phyloP scores from a whole-genome alignment of 2,888 invertebrate species.

The Polyommatus iphigenia region DNA sequence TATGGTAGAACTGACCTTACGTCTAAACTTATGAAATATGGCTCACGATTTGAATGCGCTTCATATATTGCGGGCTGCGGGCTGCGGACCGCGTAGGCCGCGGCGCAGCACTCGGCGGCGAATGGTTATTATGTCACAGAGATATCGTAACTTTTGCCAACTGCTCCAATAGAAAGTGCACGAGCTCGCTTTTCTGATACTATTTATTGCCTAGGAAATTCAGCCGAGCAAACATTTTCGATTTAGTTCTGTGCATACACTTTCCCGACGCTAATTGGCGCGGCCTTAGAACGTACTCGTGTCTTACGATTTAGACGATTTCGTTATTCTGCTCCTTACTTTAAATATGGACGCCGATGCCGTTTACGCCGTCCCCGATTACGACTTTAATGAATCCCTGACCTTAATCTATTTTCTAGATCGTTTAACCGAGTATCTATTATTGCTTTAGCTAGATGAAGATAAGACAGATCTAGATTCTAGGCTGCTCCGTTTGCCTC shows the following conservation, averaged over 20 bases:
- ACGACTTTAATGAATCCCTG: slow-evolving; percentile 21
- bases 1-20: not conserved
- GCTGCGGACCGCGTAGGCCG: slow-evolving; percentile 34
- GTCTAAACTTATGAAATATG: not conserved
- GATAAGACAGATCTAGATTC: slow-evolving; percentile 20
- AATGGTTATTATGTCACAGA: slow-evolving; percentile 64
- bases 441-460: slow-evolving; percentile 20
- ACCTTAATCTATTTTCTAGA: slow-evolving; percentile 25
- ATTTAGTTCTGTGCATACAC: slow-evolving; percentile 44
- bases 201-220: slow-evolving; percentile 59
- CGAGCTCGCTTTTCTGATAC: slow-evolving; percentile 65
- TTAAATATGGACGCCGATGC: slow-evolving; percentile 8
- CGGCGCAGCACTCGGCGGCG: slow-evolving; percentile 27
- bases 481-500: slow-evolving; percentile 4
- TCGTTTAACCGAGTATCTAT: slow-evolving; percentile 24
- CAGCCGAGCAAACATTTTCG: slow-evolving; percentile 46
- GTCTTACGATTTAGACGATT: slow-evolving; percentile 5
- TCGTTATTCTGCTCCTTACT: slow-evolving; percentile 11
- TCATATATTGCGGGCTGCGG: slow-evolving; percentile 6
- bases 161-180: slow-evolving; percentile 71
- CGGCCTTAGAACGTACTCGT: slow-evolving; percentile 42
- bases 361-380: not conserved
- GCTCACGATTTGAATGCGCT: slow-evolving; percentile 7
- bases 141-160: slow-evolving; percentile 71
- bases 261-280: slow-evolving; percentile 45